Evolutionary conservation across 1,140 invertebrate genomes (phyloP).

Genomic region (Bombus haemorrhoidalis): DNA sequence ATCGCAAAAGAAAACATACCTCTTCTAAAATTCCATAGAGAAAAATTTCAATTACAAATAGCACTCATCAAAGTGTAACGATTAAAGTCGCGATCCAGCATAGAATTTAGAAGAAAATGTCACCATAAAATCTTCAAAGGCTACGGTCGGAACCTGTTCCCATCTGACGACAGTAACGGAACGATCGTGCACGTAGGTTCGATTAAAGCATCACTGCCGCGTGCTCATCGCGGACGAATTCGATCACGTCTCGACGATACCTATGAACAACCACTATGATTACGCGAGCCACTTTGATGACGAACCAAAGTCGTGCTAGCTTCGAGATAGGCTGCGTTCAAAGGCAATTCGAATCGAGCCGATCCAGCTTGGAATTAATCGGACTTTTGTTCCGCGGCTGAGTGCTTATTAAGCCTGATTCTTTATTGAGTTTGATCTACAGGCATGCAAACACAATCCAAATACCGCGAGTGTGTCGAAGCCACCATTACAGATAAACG

Average conservation of each 20-base stretch:
- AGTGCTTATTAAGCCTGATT: conserved; percentile 77
- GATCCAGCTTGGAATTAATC: conserved; percentile 73
- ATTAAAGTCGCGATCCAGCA: neutral
- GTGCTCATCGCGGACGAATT: conserved; percentile 51
- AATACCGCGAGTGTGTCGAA: neutral
- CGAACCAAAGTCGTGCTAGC: conserved; percentile 62
- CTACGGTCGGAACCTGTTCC: neutral
- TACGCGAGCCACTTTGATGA: conserved; percentile 72
- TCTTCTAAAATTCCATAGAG: neutral
- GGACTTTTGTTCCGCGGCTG: conserved; percentile 77
- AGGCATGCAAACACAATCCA: conserved; percentile 75
- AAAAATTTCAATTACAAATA: neutral
- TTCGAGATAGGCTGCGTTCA: conserved; percentile 14
- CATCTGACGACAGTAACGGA: neutral
- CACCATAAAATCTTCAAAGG: too few relatives aligned
- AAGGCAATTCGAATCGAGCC: conserved; percentile 56
- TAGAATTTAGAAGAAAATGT: neutral
- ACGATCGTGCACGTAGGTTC: conserved; percentile 12
- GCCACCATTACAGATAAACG: conserved; percentile 49
- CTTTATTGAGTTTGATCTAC: conserved; percentile 49
- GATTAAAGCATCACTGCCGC: conserved; percentile 53
- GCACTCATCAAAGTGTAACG: neutral
- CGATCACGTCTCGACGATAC: conserved; percentile 78
- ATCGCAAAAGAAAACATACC: neutral
- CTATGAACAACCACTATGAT: conserved; percentile 78